Base-by-base conservation (phyloP, 2,888 invertebrate species). In the Eupsilia transversa region DNA sequence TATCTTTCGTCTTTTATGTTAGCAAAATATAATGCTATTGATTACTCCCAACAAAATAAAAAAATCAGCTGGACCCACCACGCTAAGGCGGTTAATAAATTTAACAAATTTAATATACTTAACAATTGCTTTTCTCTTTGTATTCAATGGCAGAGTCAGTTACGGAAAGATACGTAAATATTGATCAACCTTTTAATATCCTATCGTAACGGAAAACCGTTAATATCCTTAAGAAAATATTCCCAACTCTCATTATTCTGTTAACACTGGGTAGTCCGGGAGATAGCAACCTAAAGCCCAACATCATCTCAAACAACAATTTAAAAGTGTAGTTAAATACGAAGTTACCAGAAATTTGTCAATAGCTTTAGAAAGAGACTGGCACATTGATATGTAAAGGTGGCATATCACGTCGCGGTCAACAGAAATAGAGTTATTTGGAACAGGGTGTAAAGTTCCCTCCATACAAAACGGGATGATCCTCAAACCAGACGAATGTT, bases 151-250 rank as follows among this genome's bases (percentile, higher is more conserved):
- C 23, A 57, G 9, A 35, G 61, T 65, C 74, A 57, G 63, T 38
- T 30, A 64, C 12, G 27, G 43, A 38, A 41, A 60, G 5, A 49
- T 12, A 43, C 14, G 43, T 56, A 80, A 82, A 82, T 71, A 82
- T 84, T 82, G 46, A 61, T 56, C 61, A 71, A 23, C n/a, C 33
- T 30, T 74, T 71, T 79, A 76, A 79, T 84, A 82, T 82, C 35
- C 54, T 49, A 56, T 43, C 65, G 23, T 17, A 63, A 56, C 43
- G 23, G 27, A 69, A 79, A 66, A 80, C 68, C 23, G 60, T 54
- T 79, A 66, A 79, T 79, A 84, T 80, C 46, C 71, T 60, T 66
- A 60, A 63, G 52, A 74, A 82, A 74, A 84, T 70, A 85, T 82
- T 65, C 14, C 38, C 14, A 66, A 59, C 64, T 72, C 63, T 35